phyloP scores from a whole-genome alignment of 2,113 vertebrate genomes.

The Hirundichthys speculiger region DNA sequence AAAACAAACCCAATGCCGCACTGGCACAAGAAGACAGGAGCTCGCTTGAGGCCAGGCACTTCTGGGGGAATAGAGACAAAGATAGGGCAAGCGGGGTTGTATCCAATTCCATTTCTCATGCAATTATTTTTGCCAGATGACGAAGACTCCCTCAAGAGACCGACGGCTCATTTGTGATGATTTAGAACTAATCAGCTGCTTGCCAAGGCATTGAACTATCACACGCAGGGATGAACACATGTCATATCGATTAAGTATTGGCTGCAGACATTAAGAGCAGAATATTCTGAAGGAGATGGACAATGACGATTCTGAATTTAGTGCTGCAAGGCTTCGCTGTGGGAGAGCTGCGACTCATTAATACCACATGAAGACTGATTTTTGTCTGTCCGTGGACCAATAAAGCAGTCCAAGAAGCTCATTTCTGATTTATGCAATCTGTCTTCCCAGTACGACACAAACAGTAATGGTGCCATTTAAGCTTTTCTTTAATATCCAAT shows the following conservation, averaged over 20 bases:
- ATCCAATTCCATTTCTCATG: slow-evolving; percentile 64
- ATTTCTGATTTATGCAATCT: slow-evolving; percentile 17
- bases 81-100: slow-evolving; percentile 36
- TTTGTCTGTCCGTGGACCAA: slow-evolving; percentile 22
- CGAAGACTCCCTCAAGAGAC: slow-evolving; percentile 63
- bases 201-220: slow-evolving; percentile 44
- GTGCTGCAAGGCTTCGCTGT: slow-evolving; percentile 30
- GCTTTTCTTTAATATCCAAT: slow-evolving; percentile 1
- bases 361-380: slow-evolving; percentile 40
- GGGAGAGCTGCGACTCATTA: slow-evolving; percentile 57
- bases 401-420: slow-evolving; percentile 33
- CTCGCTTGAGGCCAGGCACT: slow-evolving; percentile 47
- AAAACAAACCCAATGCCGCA: slow-evolving; percentile 68
- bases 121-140: slow-evolving; percentile 78
- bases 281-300: slow-evolving; percentile 52
- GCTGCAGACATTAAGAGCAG: slow-evolving; percentile 40
- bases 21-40: slow-evolving; percentile 68
- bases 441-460: not conserved
- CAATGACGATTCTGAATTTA: slow-evolving; percentile 39
- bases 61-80: slow-evolving; percentile 51
- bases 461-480: not conserved
- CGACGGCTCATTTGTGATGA: slow-evolving; percentile 72
- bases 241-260: slow-evolving; percentile 62
- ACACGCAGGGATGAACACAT: slow-evolving; percentile 53
- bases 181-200: slow-evolving; percentile 68